Base-by-base conservation (phyloP, 2,113 vertebrate species). In the Monopterus albus region DNA sequence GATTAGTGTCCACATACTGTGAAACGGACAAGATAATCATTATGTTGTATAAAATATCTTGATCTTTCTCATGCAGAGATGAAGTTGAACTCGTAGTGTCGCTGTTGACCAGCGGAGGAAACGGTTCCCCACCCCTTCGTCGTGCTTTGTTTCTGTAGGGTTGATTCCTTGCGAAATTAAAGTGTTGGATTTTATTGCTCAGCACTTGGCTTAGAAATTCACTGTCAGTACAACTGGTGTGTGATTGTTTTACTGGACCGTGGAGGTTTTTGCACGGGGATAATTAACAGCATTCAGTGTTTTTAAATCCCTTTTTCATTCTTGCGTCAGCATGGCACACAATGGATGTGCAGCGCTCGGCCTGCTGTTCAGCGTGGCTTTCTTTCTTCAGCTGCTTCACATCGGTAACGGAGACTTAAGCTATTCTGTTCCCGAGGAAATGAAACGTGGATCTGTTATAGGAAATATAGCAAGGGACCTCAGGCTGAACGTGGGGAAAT, bases 401-500 rank as follows among this genome's bases (percentile, higher is more conserved):
- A 79, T 64, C 4, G 1, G 76, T 31, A 88, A 68, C 50, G 79
- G 66, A 11, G 89, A 87, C 77, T 60, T 91, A 15, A 83, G 47
- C 55, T 94, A 90, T 56, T 72, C 75, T 21, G 28, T 79, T 38
- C 36, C 63, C 0, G 91, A 92, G 69, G 91, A 93, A 42, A 92
- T 88, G 88, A 90, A 89, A 76, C 87, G 70, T 2, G 88, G 85
- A 25, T 91, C 85, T 0, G 84, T 91, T 20, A 90, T 92, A 21
- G 88, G 86, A 28, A 93, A 92, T 43, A 84, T 92, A 15, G 84
- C 88, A 25, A 90, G 88, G 59, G 91, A 91, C 20, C 63, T 93
- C 7, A 90, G 89, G 6, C 66, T 92, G 43, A 76, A 88, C 28
- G 45, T 72, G 1, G 72, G 81, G 10, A 80, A 75, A 38, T 72